A percentile compares a stretch with the other conserved stretches of the same genome.
Conservation (phyloP, 2,888 invertebrate genomes). For the Alloscopus bannaensis region DNA sequence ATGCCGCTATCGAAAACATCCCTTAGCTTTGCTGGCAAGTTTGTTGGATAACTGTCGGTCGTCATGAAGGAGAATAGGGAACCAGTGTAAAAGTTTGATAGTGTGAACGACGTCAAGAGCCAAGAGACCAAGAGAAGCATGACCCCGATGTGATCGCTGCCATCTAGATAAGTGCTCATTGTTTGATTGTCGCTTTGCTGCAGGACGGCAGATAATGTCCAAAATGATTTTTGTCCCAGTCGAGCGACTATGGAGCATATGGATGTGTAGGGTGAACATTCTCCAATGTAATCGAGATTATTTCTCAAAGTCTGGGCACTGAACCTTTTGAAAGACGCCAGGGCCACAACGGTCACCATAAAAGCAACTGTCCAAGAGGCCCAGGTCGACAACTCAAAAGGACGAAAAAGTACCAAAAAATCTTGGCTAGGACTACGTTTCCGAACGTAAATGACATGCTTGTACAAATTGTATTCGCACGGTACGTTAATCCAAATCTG, state of each 20-base stretch:
- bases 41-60: conserved; percentile 23
- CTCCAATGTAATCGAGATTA: too few relatives aligned
- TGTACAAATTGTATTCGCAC: conserved; percentile 6
- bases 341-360: neutral
- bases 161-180: neutral
- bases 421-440: conserved; percentile 30
- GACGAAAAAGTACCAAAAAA: conserved; percentile 41
- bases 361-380: conserved; percentile 11
- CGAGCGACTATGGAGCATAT: neutral
- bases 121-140: conserved; percentile 8
- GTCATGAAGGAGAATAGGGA: conserved; percentile 46
- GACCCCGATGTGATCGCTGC: neutral
- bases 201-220: conserved; percentile 21
- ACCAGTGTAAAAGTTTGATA: conserved; percentile 45
- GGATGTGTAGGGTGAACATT: too few relatives aligned
- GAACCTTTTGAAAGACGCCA: neutral
- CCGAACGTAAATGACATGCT: conserved; percentile 10
- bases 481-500: conserved; percentile 26
- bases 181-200: conserved; percentile 35
- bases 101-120: conserved; percentile 21
- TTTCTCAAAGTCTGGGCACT: neutral
- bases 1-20: neutral
- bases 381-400: conserved; percentile 34
- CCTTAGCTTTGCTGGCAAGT: conserved; percentile 33
- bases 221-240: conserved; percentile 13